Conservation (phyloP, 2,797 vertebrate species). For the Spinus olivaceus region DNA sequence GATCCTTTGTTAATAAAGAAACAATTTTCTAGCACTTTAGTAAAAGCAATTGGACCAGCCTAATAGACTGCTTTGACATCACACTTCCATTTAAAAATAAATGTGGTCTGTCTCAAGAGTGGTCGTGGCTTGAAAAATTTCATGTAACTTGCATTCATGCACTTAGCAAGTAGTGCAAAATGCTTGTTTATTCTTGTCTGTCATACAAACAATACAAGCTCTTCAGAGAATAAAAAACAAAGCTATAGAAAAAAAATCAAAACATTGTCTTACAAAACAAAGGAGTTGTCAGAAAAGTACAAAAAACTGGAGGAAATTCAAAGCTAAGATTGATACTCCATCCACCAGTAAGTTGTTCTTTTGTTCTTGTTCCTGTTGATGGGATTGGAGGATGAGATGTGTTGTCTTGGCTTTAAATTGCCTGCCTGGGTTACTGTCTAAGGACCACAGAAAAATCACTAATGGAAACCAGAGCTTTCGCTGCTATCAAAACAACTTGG, state of each 20-base stretch:
- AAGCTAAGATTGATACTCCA: background rate
- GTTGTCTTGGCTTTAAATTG: background rate
- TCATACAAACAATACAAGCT: background rate
- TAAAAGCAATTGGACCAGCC: background rate
- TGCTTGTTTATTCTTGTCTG: background rate
- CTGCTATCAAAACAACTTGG: background rate
- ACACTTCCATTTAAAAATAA: background rate
- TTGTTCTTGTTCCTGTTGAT: background rate
- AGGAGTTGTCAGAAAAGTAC: background rate
- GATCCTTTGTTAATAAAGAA: background rate
- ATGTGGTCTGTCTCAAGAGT: background rate
- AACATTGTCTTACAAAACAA: background rate
- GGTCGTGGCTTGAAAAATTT: background rate
- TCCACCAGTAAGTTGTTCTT: background rate
- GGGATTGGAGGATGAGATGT: background rate
- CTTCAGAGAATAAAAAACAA: background rate
- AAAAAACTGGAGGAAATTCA: background rate
- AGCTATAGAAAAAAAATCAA: background rate
- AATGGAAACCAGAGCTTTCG: background rate
- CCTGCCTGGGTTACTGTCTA: background rate
- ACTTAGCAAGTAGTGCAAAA: background rate
- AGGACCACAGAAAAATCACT: background rate
- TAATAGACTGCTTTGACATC: background rate
- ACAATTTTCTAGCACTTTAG: background rate
- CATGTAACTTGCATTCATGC: background rate